Percentiles rank a stretch among this genome's conserved stretches.
Conservation (phyloP, 2,113 vertebrate genomes). For the Speoplatyrhinus poulsoni region DNA sequence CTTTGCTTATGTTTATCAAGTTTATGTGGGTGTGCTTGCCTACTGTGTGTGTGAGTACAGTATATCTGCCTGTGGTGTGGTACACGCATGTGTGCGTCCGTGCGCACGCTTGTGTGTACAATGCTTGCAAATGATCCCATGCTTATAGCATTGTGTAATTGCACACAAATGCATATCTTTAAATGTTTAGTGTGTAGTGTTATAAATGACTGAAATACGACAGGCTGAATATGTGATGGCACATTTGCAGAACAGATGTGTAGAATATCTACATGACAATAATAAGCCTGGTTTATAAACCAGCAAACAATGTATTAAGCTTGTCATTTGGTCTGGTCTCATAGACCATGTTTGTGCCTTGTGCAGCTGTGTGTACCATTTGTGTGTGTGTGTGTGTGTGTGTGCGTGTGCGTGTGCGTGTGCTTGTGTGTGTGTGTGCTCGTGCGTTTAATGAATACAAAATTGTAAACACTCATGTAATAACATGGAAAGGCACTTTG, state of each 20-base stretch:
- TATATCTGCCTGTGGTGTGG: constrained; percentile 5
- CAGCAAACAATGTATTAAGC: constrained; percentile 1
- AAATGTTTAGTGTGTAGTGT: constrained; percentile 49
- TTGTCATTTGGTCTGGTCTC: constrained; percentile 18
- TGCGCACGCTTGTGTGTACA: constrained; percentile 6
- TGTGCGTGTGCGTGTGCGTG: constrained; percentile 1
- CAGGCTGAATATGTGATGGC: constrained; percentile 33
- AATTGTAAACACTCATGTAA: constrained; percentile 14
- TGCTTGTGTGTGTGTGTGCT: neutral
- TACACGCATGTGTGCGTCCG: neutral
- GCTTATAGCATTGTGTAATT: constrained; percentile 21
- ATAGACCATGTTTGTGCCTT: neutral
- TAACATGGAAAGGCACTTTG: no score
- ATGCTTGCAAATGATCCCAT: constrained; percentile 17
- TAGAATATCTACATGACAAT: constrained; percentile 14
- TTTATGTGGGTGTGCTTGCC: neutral
- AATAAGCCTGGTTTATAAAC: constrained; percentile 29
- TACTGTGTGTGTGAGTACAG: neutral
- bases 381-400: no score
- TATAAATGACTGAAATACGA: constrained; percentile 19
- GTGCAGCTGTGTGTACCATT: constrained; percentile 7
- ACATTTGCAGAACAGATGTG: constrained; percentile 55
- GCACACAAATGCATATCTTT: constrained; percentile 28
- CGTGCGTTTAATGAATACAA: neutral
- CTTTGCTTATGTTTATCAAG: constrained; percentile 22